Evolutionary conservation across 2,888 invertebrate genomes (phyloP).

Genomic region (Synanthedon vespiformis): DNA sequence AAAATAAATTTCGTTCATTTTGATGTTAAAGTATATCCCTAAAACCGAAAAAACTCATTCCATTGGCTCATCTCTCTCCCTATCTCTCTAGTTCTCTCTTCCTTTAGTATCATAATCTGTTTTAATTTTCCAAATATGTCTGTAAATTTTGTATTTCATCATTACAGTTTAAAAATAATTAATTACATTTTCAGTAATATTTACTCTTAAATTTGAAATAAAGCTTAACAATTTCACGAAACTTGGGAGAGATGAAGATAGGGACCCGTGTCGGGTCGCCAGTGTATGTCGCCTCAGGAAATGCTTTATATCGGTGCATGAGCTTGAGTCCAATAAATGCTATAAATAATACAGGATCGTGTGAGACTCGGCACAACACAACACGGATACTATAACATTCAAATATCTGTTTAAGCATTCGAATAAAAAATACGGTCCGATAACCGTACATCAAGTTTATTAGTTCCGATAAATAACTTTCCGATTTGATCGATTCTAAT

Average conservation of each 20-base stretch:
- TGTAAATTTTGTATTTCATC: too few species aligned
- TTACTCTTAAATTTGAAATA: too few species aligned
- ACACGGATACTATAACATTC: conserved; percentile 38
- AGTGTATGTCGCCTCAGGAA: conserved; percentile 56
- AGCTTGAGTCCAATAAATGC: conserved; percentile 53
- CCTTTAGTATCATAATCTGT: too few species aligned
- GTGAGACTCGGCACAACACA: conserved; percentile 42
- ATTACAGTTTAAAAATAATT: too few species aligned
- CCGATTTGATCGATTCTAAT: conserved; percentile 64
- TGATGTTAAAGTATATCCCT: too few species aligned
- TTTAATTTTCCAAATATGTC: too few species aligned
- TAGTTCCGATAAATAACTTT: conserved; percentile 64
- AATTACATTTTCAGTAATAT: too few species aligned
- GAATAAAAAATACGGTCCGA: conserved; percentile 42
- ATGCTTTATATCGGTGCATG: conserved; percentile 45
- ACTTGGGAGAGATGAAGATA: conserved; percentile 13
- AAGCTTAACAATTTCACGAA: too few species aligned
- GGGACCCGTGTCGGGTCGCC: conserved; percentile 15
- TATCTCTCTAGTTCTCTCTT: too few species aligned
- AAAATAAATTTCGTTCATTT: too few species aligned
- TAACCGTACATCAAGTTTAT: conserved; percentile 67
- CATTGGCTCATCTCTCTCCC: too few species aligned
- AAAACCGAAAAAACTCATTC: too few species aligned
- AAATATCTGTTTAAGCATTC: conserved; percentile 39
- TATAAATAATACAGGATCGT: conserved; percentile 57